These are phyloP conservation scores for Hyalella azteca DNA, from an alignment of 2,888 invertebrate species.

Conservation along the genomic window DNA sequence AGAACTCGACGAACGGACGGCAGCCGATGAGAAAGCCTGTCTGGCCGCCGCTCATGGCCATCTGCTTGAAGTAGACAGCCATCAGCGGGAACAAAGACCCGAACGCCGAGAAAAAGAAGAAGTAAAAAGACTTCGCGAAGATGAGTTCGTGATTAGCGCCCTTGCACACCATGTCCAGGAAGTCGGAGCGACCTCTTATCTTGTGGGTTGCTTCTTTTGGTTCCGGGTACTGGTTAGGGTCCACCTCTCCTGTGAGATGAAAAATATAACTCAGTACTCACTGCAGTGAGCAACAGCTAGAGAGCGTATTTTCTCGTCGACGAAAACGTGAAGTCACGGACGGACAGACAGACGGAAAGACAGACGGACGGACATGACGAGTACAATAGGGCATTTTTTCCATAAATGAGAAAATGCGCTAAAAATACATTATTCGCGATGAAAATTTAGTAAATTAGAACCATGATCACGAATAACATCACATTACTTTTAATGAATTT, in stretches of 20 bases:
- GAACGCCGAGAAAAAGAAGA: slow-evolving; percentile 99
- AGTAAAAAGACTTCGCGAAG: slow-evolving; percentile 96
- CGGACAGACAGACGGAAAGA: too few relatives aligned
- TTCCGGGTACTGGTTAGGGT: slow-evolving; percentile 75
- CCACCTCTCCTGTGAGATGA: slow-evolving; percentile 72
- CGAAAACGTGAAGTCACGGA: too few relatives aligned
- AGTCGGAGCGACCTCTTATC: slow-evolving; percentile 83
- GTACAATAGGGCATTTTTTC: too few relatives aligned
- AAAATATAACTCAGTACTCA: too few relatives aligned
- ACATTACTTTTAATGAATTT: too few relatives aligned
- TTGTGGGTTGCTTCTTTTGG: slow-evolving; percentile 89
- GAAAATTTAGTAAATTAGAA: too few relatives aligned
- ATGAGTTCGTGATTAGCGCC: slow-evolving; percentile 88
- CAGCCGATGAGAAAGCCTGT: slow-evolving; percentile 93
- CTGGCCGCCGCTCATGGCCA: slow-evolving; percentile 98
- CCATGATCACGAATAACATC: too few relatives aligned
- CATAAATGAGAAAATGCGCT: too few relatives aligned
- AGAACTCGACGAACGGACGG: slow-evolving; percentile 94
- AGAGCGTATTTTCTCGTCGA: too few relatives aligned
- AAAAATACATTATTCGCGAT: too few relatives aligned
- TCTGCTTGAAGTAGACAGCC: slow-evolving; percentile 98
- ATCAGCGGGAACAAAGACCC: slow-evolving; percentile 97
- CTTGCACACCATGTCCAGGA: slow-evolving; percentile 82
- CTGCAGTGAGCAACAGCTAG: too few relatives aligned
- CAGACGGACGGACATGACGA: too few relatives aligned